Conservation (phyloP, 2,888 invertebrate species). For the Brachynemurus nebulosus region DNA sequence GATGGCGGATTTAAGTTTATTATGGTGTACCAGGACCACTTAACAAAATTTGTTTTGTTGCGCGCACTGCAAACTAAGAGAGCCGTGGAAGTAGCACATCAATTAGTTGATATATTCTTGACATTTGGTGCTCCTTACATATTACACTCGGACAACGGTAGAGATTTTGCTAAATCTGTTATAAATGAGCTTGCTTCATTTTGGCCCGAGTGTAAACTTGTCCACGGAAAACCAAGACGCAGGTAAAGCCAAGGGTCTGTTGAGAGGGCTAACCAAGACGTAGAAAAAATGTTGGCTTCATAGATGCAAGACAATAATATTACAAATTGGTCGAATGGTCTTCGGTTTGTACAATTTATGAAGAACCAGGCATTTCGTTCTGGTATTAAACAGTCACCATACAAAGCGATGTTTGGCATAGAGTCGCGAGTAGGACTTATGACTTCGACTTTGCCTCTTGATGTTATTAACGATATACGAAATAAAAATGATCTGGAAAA, state of each 20-base stretch:
- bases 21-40: constrained; percentile 27
- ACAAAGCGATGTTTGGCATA: constrained; percentile 21
- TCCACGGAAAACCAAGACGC: constrained; percentile 27
- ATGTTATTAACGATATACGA: no score
- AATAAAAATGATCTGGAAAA: no score
- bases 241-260: constrained; percentile 25
- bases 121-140: constrained; percentile 27
- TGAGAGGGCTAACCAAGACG: constrained; percentile 26
- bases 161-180: constrained; percentile 23
- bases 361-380: constrained; percentile 17
- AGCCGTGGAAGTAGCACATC: constrained; percentile 26
- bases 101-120: constrained; percentile 26
- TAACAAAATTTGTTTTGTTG: constrained; percentile 28
- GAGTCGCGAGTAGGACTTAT: no score
- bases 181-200: constrained; percentile 20
- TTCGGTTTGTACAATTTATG: constrained; percentile 18
- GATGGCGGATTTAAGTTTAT: constrained; percentile 26
- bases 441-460: no score
- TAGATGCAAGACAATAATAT: constrained; percentile 17
- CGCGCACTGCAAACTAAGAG: constrained; percentile 24
- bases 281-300: constrained; percentile 25
- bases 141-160: constrained; percentile 25
- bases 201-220: constrained; percentile 26
- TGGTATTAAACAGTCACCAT: constrained; percentile 19
- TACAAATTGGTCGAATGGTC: constrained; percentile 16